Evolutionary conservation across 2,113 vertebrate genomes (phyloP).

Genomic region (Sander lucioperca): DNA sequence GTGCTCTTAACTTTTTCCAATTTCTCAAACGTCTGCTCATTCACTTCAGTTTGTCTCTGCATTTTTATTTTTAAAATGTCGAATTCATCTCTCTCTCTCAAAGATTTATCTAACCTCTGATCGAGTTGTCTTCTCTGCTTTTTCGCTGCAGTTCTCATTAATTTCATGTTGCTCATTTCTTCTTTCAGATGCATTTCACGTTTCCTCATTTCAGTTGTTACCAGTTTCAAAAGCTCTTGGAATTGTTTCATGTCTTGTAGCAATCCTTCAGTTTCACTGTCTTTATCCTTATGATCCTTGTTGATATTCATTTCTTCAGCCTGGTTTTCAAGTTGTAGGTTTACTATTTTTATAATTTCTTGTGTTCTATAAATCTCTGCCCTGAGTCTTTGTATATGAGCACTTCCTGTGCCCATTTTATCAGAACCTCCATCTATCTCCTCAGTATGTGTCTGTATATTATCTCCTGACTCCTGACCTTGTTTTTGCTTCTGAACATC

Average conservation of each 20-base stretch:
- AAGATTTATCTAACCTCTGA: constrained; percentile 46
- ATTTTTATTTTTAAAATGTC: constrained; percentile 64
- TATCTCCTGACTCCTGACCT: not conserved
- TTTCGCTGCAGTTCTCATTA: constrained; percentile 27
- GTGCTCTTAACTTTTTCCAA: constrained; percentile 26
- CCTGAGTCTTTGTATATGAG: constrained; percentile 44
- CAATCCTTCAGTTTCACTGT: constrained; percentile 35
- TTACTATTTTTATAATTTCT: constrained; percentile 32
- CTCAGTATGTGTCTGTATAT: not conserved
- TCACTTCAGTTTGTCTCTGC: constrained; percentile 26
- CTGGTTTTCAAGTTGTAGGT: constrained; percentile 25
- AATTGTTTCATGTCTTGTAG: constrained; percentile 61
- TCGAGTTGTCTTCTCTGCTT: constrained; percentile 63
- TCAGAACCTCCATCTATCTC: not conserved
- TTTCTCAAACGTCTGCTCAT: constrained; percentile 30
- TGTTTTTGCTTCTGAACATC: constrained; percentile 23
- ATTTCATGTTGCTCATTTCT: constrained; percentile 42
- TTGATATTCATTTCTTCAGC: not conserved
- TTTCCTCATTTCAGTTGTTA: constrained; percentile 35
- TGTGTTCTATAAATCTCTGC: constrained; percentile 54
- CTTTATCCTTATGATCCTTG: not conserved
- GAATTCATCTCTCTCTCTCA: constrained; percentile 61
- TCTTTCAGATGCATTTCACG: constrained; percentile 35
- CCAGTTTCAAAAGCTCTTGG: constrained; percentile 50
- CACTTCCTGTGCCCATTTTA: not conserved